A percentile compares a stretch with the other conserved stretches of the same genome.
phyloP scores from a whole-genome alignment of 1,140 invertebrate genomes.

The Lasaia peninsularis region DNA sequence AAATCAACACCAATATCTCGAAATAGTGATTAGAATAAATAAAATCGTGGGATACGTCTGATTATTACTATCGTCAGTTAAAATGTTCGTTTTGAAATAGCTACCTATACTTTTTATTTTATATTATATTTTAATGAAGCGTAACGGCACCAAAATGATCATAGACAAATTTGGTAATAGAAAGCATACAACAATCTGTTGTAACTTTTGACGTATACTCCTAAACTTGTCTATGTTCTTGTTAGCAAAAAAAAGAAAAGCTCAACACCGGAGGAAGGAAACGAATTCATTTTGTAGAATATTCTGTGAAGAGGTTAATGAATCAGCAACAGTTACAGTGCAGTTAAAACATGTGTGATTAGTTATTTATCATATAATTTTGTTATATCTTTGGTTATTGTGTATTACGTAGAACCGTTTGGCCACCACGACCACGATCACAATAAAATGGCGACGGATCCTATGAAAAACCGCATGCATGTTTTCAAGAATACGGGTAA shows the following conservation, averaged over 20 bases:
- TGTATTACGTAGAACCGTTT: conserved; percentile 52
- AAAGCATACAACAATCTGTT: no score
- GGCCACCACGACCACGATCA: conserved; percentile 46
- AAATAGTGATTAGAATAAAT: no score
- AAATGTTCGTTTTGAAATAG: no score
- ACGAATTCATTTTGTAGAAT: conserved; percentile 64
- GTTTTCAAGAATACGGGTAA: conserved; percentile 98
- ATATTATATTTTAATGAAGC: no score
- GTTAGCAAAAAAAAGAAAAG: conserved; percentile 50
- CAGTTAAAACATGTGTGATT: conserved; percentile 66
- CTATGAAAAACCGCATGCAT: conserved; percentile 89
- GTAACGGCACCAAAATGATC: no score
- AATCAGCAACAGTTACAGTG: conserved; percentile 59
- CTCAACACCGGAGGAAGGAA: conserved; percentile 52
- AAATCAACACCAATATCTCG: no score
- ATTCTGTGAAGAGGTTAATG: conserved; percentile 69
- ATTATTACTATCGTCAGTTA: no score
- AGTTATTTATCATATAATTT: conserved; percentile 56
- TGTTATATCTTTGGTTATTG: conserved; percentile 69
- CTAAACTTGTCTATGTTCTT: conserved; percentile 36
- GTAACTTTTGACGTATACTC: not conserved
- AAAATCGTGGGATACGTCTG: no score
- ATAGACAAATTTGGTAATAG: no score
- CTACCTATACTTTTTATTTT: no score
- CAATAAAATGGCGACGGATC: conserved; percentile 87